Conservation (phyloP, 2,888 invertebrate genomes). For the Empis livida region DNA sequence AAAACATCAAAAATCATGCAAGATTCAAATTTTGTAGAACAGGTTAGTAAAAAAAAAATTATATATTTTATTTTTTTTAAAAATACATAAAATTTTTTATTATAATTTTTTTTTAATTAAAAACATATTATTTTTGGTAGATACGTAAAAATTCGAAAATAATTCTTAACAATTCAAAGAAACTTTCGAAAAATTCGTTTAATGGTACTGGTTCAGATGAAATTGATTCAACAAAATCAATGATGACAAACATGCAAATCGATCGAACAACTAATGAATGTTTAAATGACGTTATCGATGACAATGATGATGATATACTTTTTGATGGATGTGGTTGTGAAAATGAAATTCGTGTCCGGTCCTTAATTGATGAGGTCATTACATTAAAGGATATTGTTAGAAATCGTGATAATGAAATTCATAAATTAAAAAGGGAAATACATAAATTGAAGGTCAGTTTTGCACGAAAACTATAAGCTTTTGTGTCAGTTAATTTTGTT, state of each 20-base stretch:
- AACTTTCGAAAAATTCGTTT: neutral
- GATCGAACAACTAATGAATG: no score
- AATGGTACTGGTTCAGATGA: no score
- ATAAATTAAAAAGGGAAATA: conserved; percentile 50
- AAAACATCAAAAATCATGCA: conserved; percentile 25
- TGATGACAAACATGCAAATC: no score
- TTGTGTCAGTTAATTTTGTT: neutral
- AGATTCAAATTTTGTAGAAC: conserved; percentile 21
- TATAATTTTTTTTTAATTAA: no score
- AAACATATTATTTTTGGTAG: no score
- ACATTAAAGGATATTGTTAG: conserved; percentile 42
- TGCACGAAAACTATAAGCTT: neutral
- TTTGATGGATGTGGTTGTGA: conserved; percentile 12
- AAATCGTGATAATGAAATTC: conserved; percentile 43
- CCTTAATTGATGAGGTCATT: conserved; percentile 42
- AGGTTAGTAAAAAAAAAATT: conserved; percentile 21
- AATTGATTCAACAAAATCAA: no score
- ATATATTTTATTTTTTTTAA: no score
- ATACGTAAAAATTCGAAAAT: conserved; percentile 12
- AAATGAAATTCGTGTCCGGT: conserved; percentile 30
- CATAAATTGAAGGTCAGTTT: conserved; percentile 52
- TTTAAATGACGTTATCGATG: no score
- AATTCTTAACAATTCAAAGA: neutral
- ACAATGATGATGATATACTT: conserved; percentile 1
- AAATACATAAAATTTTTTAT: no score